Base-by-base conservation (phyloP, 2,888 invertebrate genomes). In the Scelioninae gen. 2 region DNA sequence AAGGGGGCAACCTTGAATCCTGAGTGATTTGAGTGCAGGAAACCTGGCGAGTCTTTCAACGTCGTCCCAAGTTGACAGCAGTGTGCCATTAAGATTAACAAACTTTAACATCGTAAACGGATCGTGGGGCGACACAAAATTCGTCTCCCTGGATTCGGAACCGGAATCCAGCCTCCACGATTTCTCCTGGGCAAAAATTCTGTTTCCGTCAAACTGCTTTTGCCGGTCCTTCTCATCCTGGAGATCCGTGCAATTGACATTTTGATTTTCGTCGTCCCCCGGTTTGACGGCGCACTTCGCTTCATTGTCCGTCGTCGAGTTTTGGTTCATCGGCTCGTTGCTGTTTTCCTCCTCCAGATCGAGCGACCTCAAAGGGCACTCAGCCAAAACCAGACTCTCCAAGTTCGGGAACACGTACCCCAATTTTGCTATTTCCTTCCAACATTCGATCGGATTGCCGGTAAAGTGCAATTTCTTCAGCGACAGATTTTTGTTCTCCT, bases 361-460 rank as follows among this genome's bases (percentile, higher is more conserved):
- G 35, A 90, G 80, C 0, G 90, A 91, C 50, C 87, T 84, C 73
- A 96, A 89, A 25, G 94, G 93, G 85, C 96, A 96, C 79, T 96
- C 94, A 55, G 96, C 96, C 53, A 97, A 88, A 58, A 96, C 92
- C 74, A 97, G 87, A 1, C 93, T 92, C 86, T 96, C 94, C 79
- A 97, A 87, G 82, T 91, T 91, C 0, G 97, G 96, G 85, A 97
- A 97, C 3, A 93, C 91, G 80, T 91, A 90, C 1, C 96, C 96
- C 64, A 97, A 87, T 81, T 94, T 94, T 31, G 91, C 91, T 57
- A 97, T 90, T 84, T 96, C 94, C 74, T 88, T 88, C 96, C 96
- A 97, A 78, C 91, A 90, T 77, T 91, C 90, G n/a, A 97, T 90
- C 0, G 91, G 94, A 87, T 96, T 97, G 31, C 94, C 94, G 74